A percentile compares a stretch with the other conserved stretches of the same genome.
Evolutionary conservation across 2,888 invertebrate species (phyloP).

Genomic region (Stramonita haemastoma): DNA sequence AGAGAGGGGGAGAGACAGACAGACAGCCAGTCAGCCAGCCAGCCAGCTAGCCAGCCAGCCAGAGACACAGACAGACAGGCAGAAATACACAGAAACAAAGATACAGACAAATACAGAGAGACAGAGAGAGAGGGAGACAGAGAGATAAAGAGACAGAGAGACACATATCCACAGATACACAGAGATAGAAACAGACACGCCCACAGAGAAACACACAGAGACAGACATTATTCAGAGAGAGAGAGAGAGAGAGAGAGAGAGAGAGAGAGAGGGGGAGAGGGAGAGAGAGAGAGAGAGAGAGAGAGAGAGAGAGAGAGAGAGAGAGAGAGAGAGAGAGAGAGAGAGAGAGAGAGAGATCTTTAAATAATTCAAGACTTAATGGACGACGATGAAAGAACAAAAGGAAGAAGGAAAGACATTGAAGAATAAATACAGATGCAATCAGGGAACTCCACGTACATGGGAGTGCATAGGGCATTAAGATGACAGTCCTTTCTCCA

Average conservation of each 20-base stretch:
- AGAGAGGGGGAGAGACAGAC: background rate
- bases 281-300: background rate
- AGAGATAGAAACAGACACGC: background rate
- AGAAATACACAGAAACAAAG: background rate
- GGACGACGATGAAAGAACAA: background rate
- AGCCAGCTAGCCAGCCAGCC: background rate
- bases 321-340: background rate
- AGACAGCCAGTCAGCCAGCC: background rate
- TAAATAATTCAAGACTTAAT: background rate
- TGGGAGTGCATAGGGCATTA: too few species aligned
- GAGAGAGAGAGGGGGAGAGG: background rate
- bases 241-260: background rate
- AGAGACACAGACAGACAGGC: background rate
- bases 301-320: background rate
- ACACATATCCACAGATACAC: background rate
- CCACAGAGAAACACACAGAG: background rate
- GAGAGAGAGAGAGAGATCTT: background rate
- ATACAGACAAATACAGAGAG: background rate
- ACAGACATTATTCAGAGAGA: background rate
- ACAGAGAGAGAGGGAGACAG: background rate
- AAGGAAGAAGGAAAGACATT: background rate
- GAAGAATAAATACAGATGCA: background rate
- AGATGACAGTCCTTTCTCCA: too few species aligned
- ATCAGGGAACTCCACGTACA: background rate
- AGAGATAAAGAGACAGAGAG: background rate